Percentiles rank a stretch among this genome's conserved stretches.
Evolutionary conservation across 2,113 vertebrate species (phyloP).

Genomic region (Heliornis fulica): DNA sequence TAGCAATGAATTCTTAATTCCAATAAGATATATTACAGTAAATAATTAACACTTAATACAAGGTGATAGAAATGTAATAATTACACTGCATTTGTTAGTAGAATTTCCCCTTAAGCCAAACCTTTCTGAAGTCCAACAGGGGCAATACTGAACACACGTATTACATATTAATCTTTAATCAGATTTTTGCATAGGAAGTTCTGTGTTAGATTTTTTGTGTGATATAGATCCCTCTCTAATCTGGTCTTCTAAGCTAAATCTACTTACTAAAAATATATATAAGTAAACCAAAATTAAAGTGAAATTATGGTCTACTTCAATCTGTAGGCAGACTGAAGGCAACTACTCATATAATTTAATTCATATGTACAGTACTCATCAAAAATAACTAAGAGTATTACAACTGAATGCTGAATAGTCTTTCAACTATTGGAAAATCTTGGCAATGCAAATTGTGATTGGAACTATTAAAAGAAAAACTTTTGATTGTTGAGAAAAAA

Average conservation of each 20-base stretch:
- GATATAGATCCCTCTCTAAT: neutral
- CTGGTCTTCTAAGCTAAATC: conserved; percentile 25
- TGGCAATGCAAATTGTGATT: neutral
- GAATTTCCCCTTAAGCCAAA: neutral
- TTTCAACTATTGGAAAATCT: conserved; percentile 46
- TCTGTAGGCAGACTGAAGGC: neutral
- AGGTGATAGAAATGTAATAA: conserved; percentile 16
- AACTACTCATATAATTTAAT: conserved; percentile 35
- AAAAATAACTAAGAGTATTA: neutral
- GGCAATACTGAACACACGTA: neutral
- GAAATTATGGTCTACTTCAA: neutral
- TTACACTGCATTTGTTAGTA: neutral
- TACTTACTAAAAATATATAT: conserved; percentile 36
- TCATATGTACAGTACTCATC: conserved; percentile 9
- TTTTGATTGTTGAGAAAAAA: conserved; percentile 31
- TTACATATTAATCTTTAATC: neutral
- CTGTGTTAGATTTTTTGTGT: neutral
- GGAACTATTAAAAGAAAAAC: conserved; percentile 11
- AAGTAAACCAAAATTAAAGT: conserved; percentile 6
- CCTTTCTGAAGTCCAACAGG: neutral
- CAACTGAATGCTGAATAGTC: neutral
- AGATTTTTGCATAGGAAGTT: neutral
- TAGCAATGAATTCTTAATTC: conserved; percentile 23
- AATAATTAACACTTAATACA: conserved; percentile 18
- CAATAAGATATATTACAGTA: conserved; percentile 41